A percentile compares a stretch with the other conserved stretches of the same genome.
These are phyloP conservation scores for Habrosyne pyritoides DNA, from an alignment of 2,888 invertebrate genomes.

Conservation along the genomic window DNA sequence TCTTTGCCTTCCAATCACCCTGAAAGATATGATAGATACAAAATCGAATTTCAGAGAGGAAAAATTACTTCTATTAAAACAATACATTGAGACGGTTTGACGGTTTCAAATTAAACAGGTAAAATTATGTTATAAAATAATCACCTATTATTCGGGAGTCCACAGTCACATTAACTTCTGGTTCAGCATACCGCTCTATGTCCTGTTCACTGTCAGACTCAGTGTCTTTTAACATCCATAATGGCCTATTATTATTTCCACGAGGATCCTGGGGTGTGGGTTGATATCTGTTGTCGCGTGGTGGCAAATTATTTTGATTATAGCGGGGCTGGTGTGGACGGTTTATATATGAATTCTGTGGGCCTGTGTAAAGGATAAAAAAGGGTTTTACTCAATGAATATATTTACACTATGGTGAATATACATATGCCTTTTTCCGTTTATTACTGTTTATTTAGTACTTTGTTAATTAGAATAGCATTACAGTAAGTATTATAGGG, in stretches of 20 bases:
- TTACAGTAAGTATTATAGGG: too few relatives aligned
- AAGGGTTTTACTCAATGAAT: not conserved
- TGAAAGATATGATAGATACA: too few relatives aligned
- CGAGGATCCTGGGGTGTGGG: not conserved
- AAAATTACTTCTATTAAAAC: too few relatives aligned
- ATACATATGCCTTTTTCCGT: conserved; percentile 9
- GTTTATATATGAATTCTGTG: not conserved
- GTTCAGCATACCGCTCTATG: conserved; percentile 12
- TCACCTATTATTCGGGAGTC: conserved; percentile 53
- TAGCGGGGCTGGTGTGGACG: not conserved
- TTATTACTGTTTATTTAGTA: too few relatives aligned
- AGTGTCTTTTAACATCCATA: conserved; percentile 7
- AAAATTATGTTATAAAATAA: not conserved
- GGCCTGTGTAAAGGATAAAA: not conserved
- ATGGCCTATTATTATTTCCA: conserved; percentile 5
- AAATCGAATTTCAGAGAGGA: too few relatives aligned
- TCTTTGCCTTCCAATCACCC: too few relatives aligned
- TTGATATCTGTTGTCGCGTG: not conserved
- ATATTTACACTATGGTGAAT: not conserved
- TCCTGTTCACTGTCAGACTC: not conserved
- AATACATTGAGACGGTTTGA: too few relatives aligned
- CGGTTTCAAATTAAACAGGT: too few relatives aligned
- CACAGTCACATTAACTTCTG: conserved; percentile 31
- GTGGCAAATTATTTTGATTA: not conserved
- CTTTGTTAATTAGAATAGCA: too few relatives aligned